Conservation (phyloP, 2,888 invertebrate genomes). For the Siphlonurus alternatus region DNA sequence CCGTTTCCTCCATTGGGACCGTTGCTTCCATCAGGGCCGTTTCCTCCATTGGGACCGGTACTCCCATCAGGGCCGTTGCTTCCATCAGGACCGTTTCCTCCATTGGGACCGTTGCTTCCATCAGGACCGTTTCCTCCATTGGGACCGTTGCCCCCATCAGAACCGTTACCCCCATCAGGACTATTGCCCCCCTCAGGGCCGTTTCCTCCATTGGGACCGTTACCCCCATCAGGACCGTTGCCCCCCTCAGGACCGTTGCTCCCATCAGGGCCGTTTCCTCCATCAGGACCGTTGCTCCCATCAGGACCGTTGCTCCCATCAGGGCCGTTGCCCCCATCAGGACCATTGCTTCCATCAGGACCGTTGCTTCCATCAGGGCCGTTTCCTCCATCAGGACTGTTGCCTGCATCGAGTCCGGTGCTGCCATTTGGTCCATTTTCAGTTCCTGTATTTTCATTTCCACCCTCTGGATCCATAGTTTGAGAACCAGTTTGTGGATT, state of each 20-base stretch:
- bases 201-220: background rate
- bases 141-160: background rate
- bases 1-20: background rate
- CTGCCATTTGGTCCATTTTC: background rate
- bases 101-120: background rate
- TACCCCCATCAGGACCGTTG: background rate
- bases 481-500: slow-evolving; percentile 1
- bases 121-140: background rate
- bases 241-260: background rate
- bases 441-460: background rate
- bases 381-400: slow-evolving; percentile 4
- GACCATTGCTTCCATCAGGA: background rate
- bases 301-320: background rate
- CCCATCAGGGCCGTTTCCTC: background rate
- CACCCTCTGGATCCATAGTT: background rate
- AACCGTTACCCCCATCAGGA: background rate
- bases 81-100: slow-evolving; percentile 7
- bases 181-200: background rate
- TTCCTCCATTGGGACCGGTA: background rate
- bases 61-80: slow-evolving; percentile 1
- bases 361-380: slow-evolving; percentile 4
- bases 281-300: background rate
- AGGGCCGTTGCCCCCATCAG: background rate
- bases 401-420: background rate
- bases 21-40: background rate